These are phyloP conservation scores for Rutilus rutilus DNA, from an alignment of 2,113 vertebrate genomes.

Conservation along the genomic window DNA sequence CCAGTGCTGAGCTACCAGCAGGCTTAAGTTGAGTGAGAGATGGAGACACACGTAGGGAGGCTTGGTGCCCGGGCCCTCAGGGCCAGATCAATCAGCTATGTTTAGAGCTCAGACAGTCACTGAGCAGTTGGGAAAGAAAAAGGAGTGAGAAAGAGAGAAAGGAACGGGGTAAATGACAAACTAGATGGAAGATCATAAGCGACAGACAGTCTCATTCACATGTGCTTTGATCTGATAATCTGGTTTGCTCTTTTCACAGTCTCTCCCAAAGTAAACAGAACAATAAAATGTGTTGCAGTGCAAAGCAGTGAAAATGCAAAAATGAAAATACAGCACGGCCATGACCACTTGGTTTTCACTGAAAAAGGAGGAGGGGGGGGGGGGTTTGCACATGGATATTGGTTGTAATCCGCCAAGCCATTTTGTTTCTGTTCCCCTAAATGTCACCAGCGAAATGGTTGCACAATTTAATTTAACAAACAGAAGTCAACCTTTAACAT, in stretches of 20 bases:
- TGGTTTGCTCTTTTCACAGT: neutral
- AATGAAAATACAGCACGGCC: neutral
- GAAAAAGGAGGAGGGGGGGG: too few relatives aligned
- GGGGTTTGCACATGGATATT: neutral
- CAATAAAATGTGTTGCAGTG: neutral
- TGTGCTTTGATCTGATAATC: conserved; percentile 18
- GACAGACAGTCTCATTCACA: conserved; percentile 26
- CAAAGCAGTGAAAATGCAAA: neutral
- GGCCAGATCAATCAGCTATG: conserved; percentile 53
- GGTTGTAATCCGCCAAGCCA: conserved; percentile 15
- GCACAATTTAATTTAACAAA: conserved; percentile 37
- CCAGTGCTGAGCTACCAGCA: conserved; percentile 36
- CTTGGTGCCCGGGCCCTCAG: conserved; percentile 37
- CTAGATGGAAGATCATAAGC: neutral
- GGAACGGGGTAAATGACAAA: neutral
- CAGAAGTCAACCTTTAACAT: conserved; percentile 40
- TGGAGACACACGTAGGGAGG: conserved; percentile 47
- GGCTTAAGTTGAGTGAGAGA: conserved; percentile 58
- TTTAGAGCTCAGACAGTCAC: conserved; percentile 32
- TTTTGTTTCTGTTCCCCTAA: conserved; percentile 19
- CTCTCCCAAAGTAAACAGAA: conserved; percentile 28
- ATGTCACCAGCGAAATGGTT: conserved; percentile 30
- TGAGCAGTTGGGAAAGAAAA: conserved; percentile 23
- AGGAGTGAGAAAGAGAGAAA: neutral
- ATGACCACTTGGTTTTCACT: neutral